These are phyloP conservation scores for Ormyrus thymus DNA, from an alignment of 2,888 invertebrate species.

Conservation along the genomic window DNA sequence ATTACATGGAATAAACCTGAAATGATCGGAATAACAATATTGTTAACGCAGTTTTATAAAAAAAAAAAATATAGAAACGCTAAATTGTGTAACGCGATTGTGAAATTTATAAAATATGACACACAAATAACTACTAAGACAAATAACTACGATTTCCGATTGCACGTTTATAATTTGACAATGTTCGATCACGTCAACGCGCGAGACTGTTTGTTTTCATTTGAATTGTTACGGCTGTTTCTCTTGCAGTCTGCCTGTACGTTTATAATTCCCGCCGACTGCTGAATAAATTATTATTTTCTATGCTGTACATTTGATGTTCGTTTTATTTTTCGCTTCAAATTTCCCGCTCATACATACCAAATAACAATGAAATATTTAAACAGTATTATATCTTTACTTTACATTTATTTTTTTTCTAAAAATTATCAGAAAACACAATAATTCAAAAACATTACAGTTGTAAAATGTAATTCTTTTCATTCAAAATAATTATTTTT, in stretches of 20 bases:
- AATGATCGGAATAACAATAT: constrained; percentile 43
- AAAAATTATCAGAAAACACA: too few relatives aligned
- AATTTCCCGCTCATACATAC: background rate
- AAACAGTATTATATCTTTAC: background rate
- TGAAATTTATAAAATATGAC: constrained; percentile 17
- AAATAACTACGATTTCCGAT: constrained; percentile 34
- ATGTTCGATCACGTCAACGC: constrained; percentile 47
- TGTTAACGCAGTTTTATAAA: constrained; percentile 52
- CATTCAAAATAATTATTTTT: too few relatives aligned
- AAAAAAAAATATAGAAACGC: constrained; percentile 15
- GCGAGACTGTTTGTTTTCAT: constrained; percentile 45
- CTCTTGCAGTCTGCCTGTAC: constrained; percentile 60
- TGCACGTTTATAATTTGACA: constrained; percentile 40
- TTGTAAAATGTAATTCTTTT: too few relatives aligned
- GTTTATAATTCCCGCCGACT: constrained; percentile 67
- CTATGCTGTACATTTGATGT: constrained; percentile 65
- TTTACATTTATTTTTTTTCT: background rate
- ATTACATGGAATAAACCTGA: constrained; percentile 22
- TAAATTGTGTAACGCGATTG: constrained; percentile 26
- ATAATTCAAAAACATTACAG: too few relatives aligned
- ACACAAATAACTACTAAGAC: constrained; percentile 28
- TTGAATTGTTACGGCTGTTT: constrained; percentile 55
- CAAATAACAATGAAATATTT: background rate
- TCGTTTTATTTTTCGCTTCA: constrained; percentile 26
- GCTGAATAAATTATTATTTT: constrained; percentile 74